Evolutionary conservation across 2,113 vertebrate genomes (phyloP), one percentile per base, ranked within the genome.

Genomic region (Pholis gunnellus): DNA sequence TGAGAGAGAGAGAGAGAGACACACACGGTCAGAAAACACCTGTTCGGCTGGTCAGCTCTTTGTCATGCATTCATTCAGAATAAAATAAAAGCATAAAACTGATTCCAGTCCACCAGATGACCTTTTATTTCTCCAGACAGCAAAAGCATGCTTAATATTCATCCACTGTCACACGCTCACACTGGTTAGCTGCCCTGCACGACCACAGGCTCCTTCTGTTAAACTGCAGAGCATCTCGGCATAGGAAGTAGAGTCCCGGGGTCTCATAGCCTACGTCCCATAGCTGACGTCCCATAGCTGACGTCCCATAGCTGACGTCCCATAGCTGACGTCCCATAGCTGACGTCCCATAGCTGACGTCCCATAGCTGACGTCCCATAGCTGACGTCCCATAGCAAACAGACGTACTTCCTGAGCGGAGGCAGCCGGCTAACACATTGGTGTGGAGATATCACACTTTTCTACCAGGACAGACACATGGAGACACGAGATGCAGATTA

Each of bases 91-190:
- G 6, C 15, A 5, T 50, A 36, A 57, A 54, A 65, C 7, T 10
- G 57, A 73, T 68, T 76, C 44, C 3, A 46, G 6, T 25, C 2
- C 42, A 29, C 5, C 52, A 6, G 27, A 52, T 18, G 29, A 57
- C 2, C 65, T 52, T 75, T 29, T 17, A 42, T 56, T 81, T 54
- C 46, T 66, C 22, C n/a, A 20, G 42, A 48, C 8, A 42, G 36
- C 0, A 65, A 44, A 75, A 34, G 11, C 18, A 67, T n/a, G 25
- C 36, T 69, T 82, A 34, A 42, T 15, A 82, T 70, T 54, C 54
- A 67, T 34, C 48, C 52, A 22, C 36, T 65, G n/a, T 27, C 40
- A 66, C 34, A 17, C 31, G 59, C 27, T 63, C 72, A 70, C 27
- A 63, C 29, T 42, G 73, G 20, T 50, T n/a, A 29, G 11, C 59